Conservation (phyloP, 37 sponge, comb jelly and placozoan genomes). For the Ianthella basta region DNA sequence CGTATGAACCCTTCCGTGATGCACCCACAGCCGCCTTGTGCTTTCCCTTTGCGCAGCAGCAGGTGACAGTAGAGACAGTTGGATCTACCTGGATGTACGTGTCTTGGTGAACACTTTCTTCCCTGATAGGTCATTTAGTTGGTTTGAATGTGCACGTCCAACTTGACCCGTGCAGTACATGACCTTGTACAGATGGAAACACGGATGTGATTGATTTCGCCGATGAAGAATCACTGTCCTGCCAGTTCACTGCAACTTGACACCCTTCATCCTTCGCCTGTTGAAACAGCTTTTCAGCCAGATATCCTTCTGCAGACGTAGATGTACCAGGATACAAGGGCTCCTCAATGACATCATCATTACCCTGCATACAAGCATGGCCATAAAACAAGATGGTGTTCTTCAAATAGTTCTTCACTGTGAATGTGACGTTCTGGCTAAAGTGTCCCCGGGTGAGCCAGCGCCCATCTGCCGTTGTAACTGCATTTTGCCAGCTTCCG, state of each 20-base stretch:
- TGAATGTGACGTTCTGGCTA: constrained; percentile 33
- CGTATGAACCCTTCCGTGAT: constrained; percentile 24
- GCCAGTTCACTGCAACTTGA: constrained; percentile 21
- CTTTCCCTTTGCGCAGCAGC: constrained; percentile 12
- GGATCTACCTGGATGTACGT: constrained; percentile 1
- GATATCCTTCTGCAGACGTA: constrained; percentile 26
- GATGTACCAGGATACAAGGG: constrained; percentile 39
- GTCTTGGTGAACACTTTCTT: not conserved
- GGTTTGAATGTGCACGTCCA: constrained; percentile 28
- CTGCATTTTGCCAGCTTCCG: constrained; percentile 24
- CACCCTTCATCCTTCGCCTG: constrained; percentile 12
- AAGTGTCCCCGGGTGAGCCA: constrained; percentile 38
- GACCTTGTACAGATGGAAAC: constrained; percentile 7
- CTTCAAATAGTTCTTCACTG: constrained; percentile 27
- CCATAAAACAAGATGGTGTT: constrained; percentile 30
- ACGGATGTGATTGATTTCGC: not conserved
- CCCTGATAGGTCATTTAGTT: not conserved
- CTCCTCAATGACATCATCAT: not conserved
- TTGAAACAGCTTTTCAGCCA: not conserved
- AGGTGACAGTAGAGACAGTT: not conserved
- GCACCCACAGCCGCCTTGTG: constrained; percentile 49
- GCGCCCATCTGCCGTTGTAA: constrained; percentile 28
- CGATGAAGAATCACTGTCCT: constrained; percentile 34
- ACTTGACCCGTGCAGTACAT: constrained; percentile 57
- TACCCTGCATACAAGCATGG: constrained; percentile 33